Evolutionary conservation across 2,888 invertebrate species (phyloP).

Genomic region (Masnerella sp.): DNA sequence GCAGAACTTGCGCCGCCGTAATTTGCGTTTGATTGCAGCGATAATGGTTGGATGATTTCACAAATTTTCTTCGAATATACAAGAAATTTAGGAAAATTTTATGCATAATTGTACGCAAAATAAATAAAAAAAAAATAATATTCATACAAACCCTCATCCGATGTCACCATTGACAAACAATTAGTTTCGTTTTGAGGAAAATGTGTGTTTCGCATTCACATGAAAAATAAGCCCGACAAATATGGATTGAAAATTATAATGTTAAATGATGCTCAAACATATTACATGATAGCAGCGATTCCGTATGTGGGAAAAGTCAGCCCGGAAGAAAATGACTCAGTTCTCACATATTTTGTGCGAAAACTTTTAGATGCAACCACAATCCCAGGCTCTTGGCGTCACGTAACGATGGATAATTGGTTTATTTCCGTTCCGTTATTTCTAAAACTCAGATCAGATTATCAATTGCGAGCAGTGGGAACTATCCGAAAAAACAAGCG

Average conservation of each 20-base stretch:
- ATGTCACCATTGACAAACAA: neutral
- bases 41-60: constrained; percentile 9
- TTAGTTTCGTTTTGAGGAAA: neutral
- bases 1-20: constrained; percentile 46
- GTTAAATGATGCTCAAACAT: neutral
- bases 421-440: constrained; percentile 18
- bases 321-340: neutral
- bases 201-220: neutral
- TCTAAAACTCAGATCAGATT: constrained; percentile 6
- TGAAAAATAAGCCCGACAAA: neutral
- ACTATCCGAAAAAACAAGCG: constrained; percentile 16
- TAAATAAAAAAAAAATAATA: too few species aligned
- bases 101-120: neutral
- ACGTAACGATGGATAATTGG: constrained; percentile 16
- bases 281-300: neutral
- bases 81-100: neutral
- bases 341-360: constrained; percentile 12
- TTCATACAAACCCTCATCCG: neutral
- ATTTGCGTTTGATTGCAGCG: constrained; percentile 60
- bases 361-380: constrained; percentile 8
- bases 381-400: constrained; percentile 9
- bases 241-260: neutral
- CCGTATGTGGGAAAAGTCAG: neutral
- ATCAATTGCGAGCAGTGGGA: constrained; percentile 21
- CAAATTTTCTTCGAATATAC: constrained; percentile 10